A percentile compares a stretch with the other conserved stretches of the same genome.
Conservation (phyloP, 35 echinoderm and acorn worm genomes). For the Heliocidaris erythrogramma region DNA sequence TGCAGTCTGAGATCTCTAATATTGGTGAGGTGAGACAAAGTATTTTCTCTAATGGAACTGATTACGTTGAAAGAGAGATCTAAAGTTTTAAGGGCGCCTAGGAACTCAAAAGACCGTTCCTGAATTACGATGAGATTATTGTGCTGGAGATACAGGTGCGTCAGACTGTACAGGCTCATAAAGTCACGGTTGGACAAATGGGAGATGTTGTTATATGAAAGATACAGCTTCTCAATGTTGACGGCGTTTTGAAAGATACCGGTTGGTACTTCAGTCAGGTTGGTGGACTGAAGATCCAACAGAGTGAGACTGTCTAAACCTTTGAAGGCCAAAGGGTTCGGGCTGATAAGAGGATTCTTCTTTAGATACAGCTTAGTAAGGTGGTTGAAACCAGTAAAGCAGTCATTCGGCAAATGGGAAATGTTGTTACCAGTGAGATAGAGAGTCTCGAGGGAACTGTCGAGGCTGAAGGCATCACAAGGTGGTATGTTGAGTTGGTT, state of each 20-base stretch:
- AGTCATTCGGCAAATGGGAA: neutral
- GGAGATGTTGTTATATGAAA: slow-evolving; percentile 39
- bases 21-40: neutral
- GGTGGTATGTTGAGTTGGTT: neutral
- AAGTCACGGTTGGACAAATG: slow-evolving; percentile 33
- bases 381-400: neutral
- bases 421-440: slow-evolving; percentile 23
- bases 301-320: neutral
- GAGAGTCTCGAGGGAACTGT: slow-evolving; percentile 18
- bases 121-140: slow-evolving; percentile 25
- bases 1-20: neutral
- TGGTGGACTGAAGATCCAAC: slow-evolving; percentile 31
- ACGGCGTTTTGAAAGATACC: slow-evolving; percentile 29
- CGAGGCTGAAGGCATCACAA: neutral
- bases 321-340: slow-evolving; percentile 8
- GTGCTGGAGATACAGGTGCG: slow-evolving; percentile 12
- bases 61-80: slow-evolving; percentile 20
- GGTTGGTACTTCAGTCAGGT: slow-evolving; percentile 22
- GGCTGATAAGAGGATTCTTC: slow-evolving; percentile 16
- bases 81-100: neutral
- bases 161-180: slow-evolving; percentile 26
- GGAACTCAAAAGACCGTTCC: slow-evolving; percentile 18
- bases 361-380: neutral
- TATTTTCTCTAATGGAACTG: neutral
- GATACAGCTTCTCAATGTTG: slow-evolving; percentile 32